Conservation (phyloP, 1,140 invertebrate species). For the Colletes gigas region DNA sequence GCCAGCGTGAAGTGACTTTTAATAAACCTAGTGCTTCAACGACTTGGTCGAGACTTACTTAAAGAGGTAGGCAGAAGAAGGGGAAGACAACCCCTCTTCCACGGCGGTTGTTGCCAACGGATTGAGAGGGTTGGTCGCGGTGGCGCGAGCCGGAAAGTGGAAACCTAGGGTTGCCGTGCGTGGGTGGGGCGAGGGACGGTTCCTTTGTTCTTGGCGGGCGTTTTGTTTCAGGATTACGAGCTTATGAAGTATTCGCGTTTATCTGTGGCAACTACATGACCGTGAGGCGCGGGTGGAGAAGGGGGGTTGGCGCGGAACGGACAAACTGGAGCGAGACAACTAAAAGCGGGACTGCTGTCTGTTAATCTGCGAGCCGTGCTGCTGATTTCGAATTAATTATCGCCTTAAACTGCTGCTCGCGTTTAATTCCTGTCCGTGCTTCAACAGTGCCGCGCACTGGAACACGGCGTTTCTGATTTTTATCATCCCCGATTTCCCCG, state of each 20-base stretch:
- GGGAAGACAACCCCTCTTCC: constrained; percentile 13
- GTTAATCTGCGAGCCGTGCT: constrained; percentile 39
- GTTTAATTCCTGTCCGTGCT: constrained; percentile 10
- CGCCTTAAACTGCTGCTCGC: constrained; percentile 30
- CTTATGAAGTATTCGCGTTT: constrained; percentile 74
- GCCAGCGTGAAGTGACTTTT: constrained; percentile 64
- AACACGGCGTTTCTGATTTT: neutral
- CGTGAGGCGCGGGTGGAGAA: neutral
- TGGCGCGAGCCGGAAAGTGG: constrained; percentile 7
- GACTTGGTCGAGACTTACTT: constrained; percentile 66
- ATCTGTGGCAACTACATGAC: constrained; percentile 61
- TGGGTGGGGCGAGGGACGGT: neutral
- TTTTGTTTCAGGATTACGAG: constrained; percentile 75
- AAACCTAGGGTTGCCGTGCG: neutral
- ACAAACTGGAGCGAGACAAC: constrained; percentile 14
- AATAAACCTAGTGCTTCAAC: constrained; percentile 62
- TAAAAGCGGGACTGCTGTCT: constrained; percentile 11
- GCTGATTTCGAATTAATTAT: constrained; percentile 49
- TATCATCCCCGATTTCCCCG: too few species aligned
- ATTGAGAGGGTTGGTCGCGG: constrained; percentile 25
- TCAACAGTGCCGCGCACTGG: neutral
- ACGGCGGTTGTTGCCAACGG: constrained; percentile 16
- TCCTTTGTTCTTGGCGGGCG: constrained; percentile 67
- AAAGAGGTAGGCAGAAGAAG: constrained; percentile 46
- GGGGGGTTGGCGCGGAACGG: neutral